These are phyloP conservation scores for Idris sp. DNA, from an alignment of 1,140 invertebrate genomes.

Conservation along the genomic window DNA sequence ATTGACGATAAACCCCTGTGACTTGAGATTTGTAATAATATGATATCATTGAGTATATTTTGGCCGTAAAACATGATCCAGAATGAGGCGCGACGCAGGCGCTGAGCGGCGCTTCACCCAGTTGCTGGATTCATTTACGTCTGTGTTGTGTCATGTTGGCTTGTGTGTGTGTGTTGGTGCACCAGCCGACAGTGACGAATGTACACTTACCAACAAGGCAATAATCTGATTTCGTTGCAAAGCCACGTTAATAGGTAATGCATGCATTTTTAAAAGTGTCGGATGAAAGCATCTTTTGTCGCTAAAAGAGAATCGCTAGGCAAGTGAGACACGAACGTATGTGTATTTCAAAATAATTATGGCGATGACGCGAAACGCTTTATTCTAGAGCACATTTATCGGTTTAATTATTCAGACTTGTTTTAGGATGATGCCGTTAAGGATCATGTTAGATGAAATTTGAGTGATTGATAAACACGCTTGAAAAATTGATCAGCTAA, in stretches of 20 bases:
- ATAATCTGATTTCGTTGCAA: constrained; percentile 40
- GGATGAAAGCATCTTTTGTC: too few species aligned
- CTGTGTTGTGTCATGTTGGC: background rate
- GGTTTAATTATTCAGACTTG: too few species aligned
- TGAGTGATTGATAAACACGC: too few species aligned
- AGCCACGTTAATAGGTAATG: constrained; percentile 25
- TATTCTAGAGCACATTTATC: too few species aligned
- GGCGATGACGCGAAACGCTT: too few species aligned
- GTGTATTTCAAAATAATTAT: too few species aligned
- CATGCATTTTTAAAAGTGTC: constrained; percentile 11
- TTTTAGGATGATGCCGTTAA: too few species aligned
- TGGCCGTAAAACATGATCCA: constrained; percentile 60
- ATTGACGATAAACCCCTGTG: constrained; percentile 58
- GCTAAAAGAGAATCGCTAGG: too few species aligned
- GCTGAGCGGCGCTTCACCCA: constrained; percentile 43
- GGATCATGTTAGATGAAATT: too few species aligned
- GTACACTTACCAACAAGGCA: constrained; percentile 16
- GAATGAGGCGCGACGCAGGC: constrained; percentile 52
- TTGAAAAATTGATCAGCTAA: too few species aligned
- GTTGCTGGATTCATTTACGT: constrained; percentile 35
- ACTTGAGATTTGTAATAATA: constrained; percentile 63
- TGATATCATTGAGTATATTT: constrained; percentile 54
- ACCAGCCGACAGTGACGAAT: constrained; percentile 37
- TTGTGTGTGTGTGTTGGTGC: background rate
- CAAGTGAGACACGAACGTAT: too few species aligned